phyloP scores from a whole-genome alignment of 2,113 vertebrate species.

The Nanorana parkeri region DNA sequence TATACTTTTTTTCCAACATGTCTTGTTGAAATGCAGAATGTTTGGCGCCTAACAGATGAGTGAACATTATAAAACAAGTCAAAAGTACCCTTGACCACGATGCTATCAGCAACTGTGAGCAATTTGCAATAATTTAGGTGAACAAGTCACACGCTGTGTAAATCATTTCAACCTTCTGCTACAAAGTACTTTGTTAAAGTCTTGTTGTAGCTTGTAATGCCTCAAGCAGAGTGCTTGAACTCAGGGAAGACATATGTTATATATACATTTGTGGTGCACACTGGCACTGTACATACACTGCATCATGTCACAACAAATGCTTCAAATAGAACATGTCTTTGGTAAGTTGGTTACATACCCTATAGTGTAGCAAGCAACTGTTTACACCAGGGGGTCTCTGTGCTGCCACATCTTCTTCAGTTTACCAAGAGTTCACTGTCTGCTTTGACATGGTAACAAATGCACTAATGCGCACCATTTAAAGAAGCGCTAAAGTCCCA shows the following conservation, averaged over 20 bases:
- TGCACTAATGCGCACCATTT: too few relatives aligned
- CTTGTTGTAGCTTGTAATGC: constrained; percentile 33
- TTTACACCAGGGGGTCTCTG: too few relatives aligned
- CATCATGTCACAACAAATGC: background rate
- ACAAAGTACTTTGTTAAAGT: constrained; percentile 1
- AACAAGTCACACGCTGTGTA: constrained; percentile 27
- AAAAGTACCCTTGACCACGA: background rate
- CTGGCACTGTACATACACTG: background rate
- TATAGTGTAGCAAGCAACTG: too few relatives aligned
- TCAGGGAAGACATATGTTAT: background rate
- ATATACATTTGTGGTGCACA: background rate
- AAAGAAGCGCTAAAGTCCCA: too few relatives aligned
- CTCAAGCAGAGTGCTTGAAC: constrained; percentile 3
- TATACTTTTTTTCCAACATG: too few relatives aligned
- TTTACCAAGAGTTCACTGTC: too few relatives aligned
- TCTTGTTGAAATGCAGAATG: background rate
- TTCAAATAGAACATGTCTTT: background rate
- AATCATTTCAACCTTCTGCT: constrained; percentile 30
- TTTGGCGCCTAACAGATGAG: constrained; percentile 20
- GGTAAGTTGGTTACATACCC: too few relatives aligned
- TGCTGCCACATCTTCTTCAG: too few relatives aligned
- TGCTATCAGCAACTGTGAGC: constrained; percentile 7
- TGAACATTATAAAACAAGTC: constrained; percentile 11
- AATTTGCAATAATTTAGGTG: constrained; percentile 33
- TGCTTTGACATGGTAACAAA: too few relatives aligned